These are phyloP conservation scores for Abrostola tripartita DNA, from an alignment of 2,888 invertebrate genomes.

Conservation along the genomic window DNA sequence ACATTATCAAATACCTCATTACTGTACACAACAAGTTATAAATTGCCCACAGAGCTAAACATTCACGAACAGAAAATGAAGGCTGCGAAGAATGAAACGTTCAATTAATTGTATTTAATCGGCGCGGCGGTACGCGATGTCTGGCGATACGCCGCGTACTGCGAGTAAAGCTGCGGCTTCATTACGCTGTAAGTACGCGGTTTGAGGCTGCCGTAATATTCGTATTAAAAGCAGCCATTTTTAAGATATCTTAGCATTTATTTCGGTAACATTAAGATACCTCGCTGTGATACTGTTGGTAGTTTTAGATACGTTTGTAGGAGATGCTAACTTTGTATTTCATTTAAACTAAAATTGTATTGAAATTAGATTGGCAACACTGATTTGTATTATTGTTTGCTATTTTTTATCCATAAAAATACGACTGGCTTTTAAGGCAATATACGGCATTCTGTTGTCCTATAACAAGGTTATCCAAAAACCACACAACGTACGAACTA, in stretches of 20 bases:
- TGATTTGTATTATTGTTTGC: too few species aligned
- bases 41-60: constrained; percentile 7
- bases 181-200: constrained; percentile 25
- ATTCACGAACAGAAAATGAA: neutral
- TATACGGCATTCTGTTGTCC: too few species aligned
- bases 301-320: neutral
- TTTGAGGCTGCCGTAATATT: neutral
- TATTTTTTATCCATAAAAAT: too few species aligned
- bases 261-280: too few species aligned
- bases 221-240: constrained; percentile 13
- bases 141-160: constrained; percentile 26
- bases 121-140: neutral
- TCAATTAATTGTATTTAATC: constrained; percentile 16
- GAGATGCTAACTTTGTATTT: neutral
- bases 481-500: too few species aligned
- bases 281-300: too few species aligned
- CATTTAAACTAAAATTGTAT: neutral
- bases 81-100: constrained; percentile 3
- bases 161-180: constrained; percentile 18
- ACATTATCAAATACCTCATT: neutral
- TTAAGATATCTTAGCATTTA: constrained; percentile 1
- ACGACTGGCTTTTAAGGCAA: too few species aligned
- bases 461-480: neutral
- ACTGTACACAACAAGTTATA: constrained; percentile 2
- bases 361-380: too few species aligned